phyloP scores from a whole-genome alignment of 2,888 invertebrate genomes.

The Nemurella pictetii region DNA sequence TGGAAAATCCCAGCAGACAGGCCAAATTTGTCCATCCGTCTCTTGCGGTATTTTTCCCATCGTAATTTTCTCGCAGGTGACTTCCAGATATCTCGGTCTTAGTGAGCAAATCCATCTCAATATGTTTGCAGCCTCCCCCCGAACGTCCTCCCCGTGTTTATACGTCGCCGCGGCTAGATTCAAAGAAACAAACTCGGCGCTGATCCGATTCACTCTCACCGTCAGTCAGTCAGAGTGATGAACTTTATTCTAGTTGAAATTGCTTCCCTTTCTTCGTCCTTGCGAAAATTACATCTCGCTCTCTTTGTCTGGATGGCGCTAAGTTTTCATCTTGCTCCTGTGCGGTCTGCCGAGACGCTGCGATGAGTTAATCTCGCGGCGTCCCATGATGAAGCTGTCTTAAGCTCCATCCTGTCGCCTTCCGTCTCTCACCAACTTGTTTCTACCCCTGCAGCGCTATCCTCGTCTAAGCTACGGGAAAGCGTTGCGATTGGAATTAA shows the following conservation, averaged over 20 bases:
- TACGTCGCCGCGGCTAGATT: neutral
- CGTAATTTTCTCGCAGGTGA: neutral
- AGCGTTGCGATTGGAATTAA: conserved; percentile 19
- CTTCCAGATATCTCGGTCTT: neutral
- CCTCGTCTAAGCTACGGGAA: conserved; percentile 7
- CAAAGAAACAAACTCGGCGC: neutral
- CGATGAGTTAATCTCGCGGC: conserved; percentile 24
- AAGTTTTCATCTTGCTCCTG: neutral
- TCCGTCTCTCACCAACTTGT: conserved; percentile 2
- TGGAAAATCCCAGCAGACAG: no score
- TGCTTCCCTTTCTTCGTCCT: conserved; percentile 16
- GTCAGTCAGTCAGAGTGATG: conserved; percentile 12
- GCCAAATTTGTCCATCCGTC: neutral
- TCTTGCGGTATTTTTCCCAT: neutral
- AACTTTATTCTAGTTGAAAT: conserved; percentile 22
- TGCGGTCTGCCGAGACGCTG: neutral
- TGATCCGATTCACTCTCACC: conserved; percentile 6
- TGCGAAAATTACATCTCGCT: neutral
- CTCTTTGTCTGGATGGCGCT: neutral
- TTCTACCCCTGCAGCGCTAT: neutral
- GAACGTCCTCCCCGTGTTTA: neutral
- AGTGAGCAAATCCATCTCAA: neutral
- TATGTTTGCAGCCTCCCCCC: neutral
- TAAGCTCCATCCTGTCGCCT: conserved; percentile 7
- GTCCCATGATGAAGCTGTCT: conserved; percentile 24